Conservation (phyloP, 2,113 vertebrate genomes). For the Narcine bancroftii region DNA sequence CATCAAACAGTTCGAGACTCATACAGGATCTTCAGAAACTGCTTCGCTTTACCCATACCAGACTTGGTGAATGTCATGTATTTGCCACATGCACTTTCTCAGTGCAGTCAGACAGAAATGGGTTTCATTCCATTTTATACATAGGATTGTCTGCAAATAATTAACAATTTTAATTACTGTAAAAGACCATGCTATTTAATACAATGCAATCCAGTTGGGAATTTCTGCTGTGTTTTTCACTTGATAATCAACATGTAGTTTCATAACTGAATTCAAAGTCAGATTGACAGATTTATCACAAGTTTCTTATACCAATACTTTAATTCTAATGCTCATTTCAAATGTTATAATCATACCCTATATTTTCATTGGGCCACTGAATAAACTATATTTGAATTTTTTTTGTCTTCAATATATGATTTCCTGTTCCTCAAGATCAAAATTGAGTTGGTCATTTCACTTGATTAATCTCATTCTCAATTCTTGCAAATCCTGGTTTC, state of each 20-base stretch:
- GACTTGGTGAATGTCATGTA: too few relatives aligned
- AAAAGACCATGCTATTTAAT: not conserved
- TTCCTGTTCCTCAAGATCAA: not conserved
- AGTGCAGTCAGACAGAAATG: not conserved
- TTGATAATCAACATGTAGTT: not conserved
- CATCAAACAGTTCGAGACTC: too few relatives aligned
- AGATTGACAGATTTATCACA: too few relatives aligned
- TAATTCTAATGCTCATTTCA: too few relatives aligned
- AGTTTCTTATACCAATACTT: too few relatives aligned
- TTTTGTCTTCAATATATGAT: not conserved
- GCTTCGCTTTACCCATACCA: too few relatives aligned
- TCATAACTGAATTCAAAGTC: not conserved
- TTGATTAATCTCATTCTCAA: not conserved
- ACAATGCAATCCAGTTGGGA: not conserved
- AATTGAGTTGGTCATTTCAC: not conserved
- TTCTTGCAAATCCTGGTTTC: too few relatives aligned
- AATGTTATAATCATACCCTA: too few relatives aligned
- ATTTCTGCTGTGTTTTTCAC: not conserved
- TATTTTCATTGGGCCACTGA: too few relatives aligned
- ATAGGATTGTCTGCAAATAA: not conserved
- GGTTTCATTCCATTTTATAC: not conserved
- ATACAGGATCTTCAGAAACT: too few relatives aligned
- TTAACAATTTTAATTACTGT: not conserved
- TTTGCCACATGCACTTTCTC: too few relatives aligned
- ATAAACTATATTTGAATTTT: too few relatives aligned